Evolutionary conservation across 2,888 invertebrate species (phyloP), one percentile per base, ranked within the genome.

Genomic region (Kuschelorhynchus macadamiae): DNA sequence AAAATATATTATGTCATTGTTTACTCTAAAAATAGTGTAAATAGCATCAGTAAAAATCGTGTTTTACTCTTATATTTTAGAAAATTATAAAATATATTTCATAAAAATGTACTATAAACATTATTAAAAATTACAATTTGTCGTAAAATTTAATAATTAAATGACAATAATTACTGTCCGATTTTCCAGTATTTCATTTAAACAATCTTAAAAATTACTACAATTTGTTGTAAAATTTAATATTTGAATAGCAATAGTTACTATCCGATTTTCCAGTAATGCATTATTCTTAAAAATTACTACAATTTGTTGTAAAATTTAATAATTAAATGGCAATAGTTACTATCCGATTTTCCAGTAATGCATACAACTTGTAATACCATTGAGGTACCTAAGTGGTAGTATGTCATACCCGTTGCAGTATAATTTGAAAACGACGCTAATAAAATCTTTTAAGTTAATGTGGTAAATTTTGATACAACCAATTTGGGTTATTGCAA

Each of bases 391-490:
- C 41, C 41, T 41, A 41, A 41, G 16, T 41, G 16, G 41, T 41
- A 41, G 16, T 41, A 41, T 41, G 9, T 16, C 41, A 41, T 41
- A 16, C 41, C 41, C 9, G 41, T 16, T 41, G 41, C 41, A 16
- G 16, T 16, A 41, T 41, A 41, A 41, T 41, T 41, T 41, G 4
- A 25, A 25, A 25, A 25, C 25, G 25, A 25, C 25, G 25, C 25
- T 25, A 25, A 25, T 25, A 25, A 25, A 25, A 25, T 25, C 25
- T 25, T 25, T n/a, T 25, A 25, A 25, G 41, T 5, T 14, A 12
- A 41, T 41, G 41, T 41, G 41, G 41, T 41, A 41, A 41, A 41
- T 41, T 41, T 41, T 41, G 41, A 5, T 41, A 41, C 16, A 41
- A 41, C 41, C 2, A 41, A 41, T 41, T 12, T 41, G 41, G 41